These are phyloP conservation scores for Chaunax sp. DNA, from an alignment of 2,797 vertebrate species.

Conservation along the genomic window DNA sequence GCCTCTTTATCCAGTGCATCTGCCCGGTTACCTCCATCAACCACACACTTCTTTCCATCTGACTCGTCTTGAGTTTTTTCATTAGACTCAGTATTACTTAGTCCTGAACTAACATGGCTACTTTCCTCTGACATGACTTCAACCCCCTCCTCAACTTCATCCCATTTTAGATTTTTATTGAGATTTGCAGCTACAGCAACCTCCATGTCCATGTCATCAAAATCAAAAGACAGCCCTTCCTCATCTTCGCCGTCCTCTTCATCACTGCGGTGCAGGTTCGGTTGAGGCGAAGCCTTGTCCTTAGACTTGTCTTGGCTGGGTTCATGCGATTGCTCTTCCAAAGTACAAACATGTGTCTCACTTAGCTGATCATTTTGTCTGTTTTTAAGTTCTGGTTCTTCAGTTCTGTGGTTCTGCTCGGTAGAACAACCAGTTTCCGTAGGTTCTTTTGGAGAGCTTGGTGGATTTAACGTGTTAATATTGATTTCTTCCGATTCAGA, in stretches of 20 bases:
- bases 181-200: slow-evolving; percentile 17
- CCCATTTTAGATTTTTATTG: slow-evolving; percentile 2
- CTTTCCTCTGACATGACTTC: slow-evolving; percentile 39
- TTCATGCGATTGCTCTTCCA: not conserved
- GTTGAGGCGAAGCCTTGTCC: slow-evolving; percentile 5
- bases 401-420: slow-evolving; percentile 10
- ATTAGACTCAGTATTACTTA: slow-evolving; percentile 7
- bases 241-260: slow-evolving; percentile 64
- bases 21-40: not conserved
- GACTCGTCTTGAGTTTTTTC: slow-evolving; percentile 6
- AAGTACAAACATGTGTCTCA: not conserved
- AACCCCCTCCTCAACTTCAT: slow-evolving; percentile 41
- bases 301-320: slow-evolving; percentile 23
- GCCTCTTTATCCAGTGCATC: slow-evolving; percentile 2
- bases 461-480: not conserved
- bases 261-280: slow-evolving; percentile 6
- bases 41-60: not conserved
- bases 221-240: slow-evolving; percentile 74
- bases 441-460: slow-evolving; percentile 16
- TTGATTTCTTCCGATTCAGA: slow-evolving; percentile 6
- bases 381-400: slow-evolving; percentile 15
- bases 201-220: slow-evolving; percentile 75
- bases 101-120: not conserved
- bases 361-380: slow-evolving; percentile 11
- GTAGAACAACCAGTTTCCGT: not conserved